Evolutionary conservation across 2,888 invertebrate genomes (phyloP).

Genomic region (Nymphalis urticae): DNA sequence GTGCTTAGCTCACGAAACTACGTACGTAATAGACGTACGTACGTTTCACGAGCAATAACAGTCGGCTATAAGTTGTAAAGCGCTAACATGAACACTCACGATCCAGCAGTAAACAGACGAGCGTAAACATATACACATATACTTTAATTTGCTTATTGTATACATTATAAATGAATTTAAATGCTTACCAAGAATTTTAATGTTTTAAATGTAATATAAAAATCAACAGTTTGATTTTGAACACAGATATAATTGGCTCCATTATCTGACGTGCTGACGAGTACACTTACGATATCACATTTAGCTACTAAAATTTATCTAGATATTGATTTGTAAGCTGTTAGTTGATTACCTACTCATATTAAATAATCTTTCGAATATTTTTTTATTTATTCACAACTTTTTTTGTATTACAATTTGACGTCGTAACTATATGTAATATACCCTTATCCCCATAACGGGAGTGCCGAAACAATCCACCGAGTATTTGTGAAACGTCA

Average conservation of each 20-base stretch:
- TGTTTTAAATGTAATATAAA: constrained; percentile 3
- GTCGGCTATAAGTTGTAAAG: constrained; percentile 26
- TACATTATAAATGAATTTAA: neutral
- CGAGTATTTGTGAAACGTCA: constrained; percentile 66
- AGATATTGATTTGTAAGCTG: no score
- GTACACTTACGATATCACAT: neutral
- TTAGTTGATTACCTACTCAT: no score
- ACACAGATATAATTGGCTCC: neutral
- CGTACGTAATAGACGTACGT: constrained; percentile 2
- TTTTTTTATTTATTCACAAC: neutral
- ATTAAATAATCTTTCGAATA: no score
- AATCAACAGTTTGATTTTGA: neutral
- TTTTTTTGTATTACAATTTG: neutral
- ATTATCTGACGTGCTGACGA: neutral
- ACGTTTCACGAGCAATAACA: constrained; percentile 28
- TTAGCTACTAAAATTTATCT: neutral
- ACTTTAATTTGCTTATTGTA: neutral
- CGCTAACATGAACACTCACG: constrained; percentile 31
- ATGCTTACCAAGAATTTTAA: neutral
- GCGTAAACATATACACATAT: constrained; percentile 7
- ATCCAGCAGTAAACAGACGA: constrained; percentile 25
- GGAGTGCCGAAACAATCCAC: constrained; percentile 52
- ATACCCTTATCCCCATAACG: constrained; percentile 12
- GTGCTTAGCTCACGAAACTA: constrained; percentile 13
- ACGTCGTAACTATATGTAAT: constrained; percentile 3